Evolutionary conservation across 2,888 invertebrate genomes (phyloP).

Genomic region (Scaeva pyrastri): DNA sequence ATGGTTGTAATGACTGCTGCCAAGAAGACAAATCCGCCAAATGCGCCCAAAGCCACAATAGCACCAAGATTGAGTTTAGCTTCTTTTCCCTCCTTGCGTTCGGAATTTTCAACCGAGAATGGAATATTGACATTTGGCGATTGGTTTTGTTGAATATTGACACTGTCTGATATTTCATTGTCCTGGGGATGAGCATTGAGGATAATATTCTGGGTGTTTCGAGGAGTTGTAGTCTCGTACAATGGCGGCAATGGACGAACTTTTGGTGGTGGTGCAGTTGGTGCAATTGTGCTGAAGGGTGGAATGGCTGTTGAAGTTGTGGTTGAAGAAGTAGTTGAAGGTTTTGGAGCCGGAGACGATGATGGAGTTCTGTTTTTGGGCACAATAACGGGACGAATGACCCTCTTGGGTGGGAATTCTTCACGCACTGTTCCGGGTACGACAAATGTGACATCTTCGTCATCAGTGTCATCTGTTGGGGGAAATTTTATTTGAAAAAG

Average conservation of each 20-base stretch:
- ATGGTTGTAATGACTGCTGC: conserved; percentile 95
- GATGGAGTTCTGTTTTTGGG: conserved; percentile 81
- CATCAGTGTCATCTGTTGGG: conserved; percentile 81
- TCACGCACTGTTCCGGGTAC: conserved; percentile 84
- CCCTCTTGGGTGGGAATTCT: conserved; percentile 84
- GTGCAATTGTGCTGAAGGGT: conserved; percentile 42
- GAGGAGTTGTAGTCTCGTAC: conserved; percentile 79
- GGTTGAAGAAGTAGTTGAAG: conserved; percentile 78
- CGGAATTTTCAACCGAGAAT: conserved; percentile 86
- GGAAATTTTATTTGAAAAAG: neutral
- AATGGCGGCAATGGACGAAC: conserved; percentile 75
- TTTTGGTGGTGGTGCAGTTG: conserved; percentile 79
- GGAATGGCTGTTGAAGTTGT: conserved; percentile 68
- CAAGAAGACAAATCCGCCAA: conserved; percentile 95
- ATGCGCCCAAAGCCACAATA: conserved; percentile 94
- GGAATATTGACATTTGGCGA: conserved; percentile 88
- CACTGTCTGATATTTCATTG: conserved; percentile 88
- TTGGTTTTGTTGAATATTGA: conserved; percentile 86
- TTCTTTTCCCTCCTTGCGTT: conserved; percentile 84
- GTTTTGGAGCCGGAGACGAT: conserved; percentile 84
- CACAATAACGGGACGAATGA: conserved; percentile 80
- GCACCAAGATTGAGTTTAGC: conserved; percentile 93
- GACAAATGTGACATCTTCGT: conserved; percentile 82
- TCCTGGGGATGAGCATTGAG: conserved; percentile 91
- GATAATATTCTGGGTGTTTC: conserved; percentile 85